Conservation (phyloP, 2,888 invertebrate species). For the Julus scanicus region DNA sequence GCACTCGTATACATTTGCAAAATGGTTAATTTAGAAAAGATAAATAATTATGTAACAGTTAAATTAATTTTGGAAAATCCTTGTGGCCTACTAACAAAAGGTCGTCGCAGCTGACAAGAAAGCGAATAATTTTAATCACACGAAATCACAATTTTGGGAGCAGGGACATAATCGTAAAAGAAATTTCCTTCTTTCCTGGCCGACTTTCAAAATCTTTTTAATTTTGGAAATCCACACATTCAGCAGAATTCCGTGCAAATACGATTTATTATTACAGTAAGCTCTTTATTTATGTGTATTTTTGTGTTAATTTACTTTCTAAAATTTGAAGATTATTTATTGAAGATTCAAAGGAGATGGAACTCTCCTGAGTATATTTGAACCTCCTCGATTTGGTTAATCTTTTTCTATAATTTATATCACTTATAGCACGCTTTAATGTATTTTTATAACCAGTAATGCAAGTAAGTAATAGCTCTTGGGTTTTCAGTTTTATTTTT, state of each 20-base stretch:
- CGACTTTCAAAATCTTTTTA: background rate
- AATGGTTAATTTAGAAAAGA: slow-evolving; percentile 3
- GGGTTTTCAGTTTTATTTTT: background rate
- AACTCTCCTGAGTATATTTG: background rate
- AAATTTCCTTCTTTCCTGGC: background rate
- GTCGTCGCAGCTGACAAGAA: background rate
- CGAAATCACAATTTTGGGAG: background rate
- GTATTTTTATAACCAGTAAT: background rate
- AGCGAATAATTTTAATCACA: slow-evolving; percentile 1
- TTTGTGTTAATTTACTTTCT: background rate
- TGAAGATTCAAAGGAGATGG: background rate
- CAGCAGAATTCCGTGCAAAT: background rate
- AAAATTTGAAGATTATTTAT: background rate
- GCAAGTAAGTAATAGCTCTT: background rate
- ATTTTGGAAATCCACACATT: background rate
- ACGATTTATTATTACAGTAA: background rate
- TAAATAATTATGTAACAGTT: slow-evolving; percentile 1
- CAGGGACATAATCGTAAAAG: background rate
- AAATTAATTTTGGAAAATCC: background rate
- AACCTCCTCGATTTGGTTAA: too few species aligned
- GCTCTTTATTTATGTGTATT: background rate
- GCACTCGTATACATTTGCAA: background rate
- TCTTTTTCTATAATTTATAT: background rate
- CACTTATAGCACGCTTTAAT: background rate
- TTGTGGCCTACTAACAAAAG: slow-evolving; percentile 6